phyloP scores from a whole-genome alignment of 2,888 invertebrate genomes.

The Hypselothyrea guttata region DNA sequence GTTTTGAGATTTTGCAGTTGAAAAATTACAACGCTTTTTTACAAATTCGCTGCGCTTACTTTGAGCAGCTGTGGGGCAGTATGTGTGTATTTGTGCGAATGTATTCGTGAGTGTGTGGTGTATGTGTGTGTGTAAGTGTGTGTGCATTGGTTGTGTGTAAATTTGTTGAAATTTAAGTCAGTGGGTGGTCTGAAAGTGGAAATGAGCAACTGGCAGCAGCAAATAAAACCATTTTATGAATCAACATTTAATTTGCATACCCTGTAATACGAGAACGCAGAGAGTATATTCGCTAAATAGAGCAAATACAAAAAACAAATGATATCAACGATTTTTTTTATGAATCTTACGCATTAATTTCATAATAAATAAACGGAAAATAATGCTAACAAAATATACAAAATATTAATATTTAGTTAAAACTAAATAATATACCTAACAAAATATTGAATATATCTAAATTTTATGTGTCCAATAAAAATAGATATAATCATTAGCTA shows the following conservation, averaged over 20 bases:
- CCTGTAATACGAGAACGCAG: background rate
- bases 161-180: slow-evolving; percentile 75
- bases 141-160: slow-evolving; percentile 49
- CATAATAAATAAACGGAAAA: too few relatives aligned
- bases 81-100: slow-evolving; percentile 23
- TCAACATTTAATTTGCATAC: slow-evolving; percentile 44
- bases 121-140: slow-evolving; percentile 22
- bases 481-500: too few relatives aligned
- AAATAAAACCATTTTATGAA: slow-evolving; percentile 57
- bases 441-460: too few relatives aligned
- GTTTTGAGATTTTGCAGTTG: slow-evolving; percentile 51
- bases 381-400: too few relatives aligned
- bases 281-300: too few relatives aligned
- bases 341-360: too few relatives aligned
- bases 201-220: slow-evolving; percentile 47
- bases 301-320: too few relatives aligned
- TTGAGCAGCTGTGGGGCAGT: slow-evolving; percentile 40
- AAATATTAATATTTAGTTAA: too few relatives aligned
- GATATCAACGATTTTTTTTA: too few relatives aligned
- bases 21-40: slow-evolving; percentile 59
- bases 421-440: too few relatives aligned
- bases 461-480: too few relatives aligned
- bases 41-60: slow-evolving; percentile 57
- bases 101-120: slow-evolving; percentile 24
- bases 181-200: slow-evolving; percentile 75